Evolutionary conservation across 2,113 vertebrate species (phyloP), one percentile per base, ranked within the genome.

Genomic region (Nycticorax nycticorax): DNA sequence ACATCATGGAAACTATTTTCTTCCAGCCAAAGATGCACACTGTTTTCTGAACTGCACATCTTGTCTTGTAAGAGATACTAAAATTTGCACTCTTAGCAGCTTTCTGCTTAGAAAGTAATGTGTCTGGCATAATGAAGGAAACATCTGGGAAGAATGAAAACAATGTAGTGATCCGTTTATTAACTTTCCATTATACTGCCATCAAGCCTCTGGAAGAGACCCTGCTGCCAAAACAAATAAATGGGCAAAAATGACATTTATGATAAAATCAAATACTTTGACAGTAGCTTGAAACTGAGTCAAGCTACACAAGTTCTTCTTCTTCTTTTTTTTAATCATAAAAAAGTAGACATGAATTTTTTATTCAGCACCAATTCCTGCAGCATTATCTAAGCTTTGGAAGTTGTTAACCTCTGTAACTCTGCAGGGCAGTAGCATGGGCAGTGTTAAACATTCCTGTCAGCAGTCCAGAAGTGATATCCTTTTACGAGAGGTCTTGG

Each of bases 121-220:
- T 77, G 17, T 30, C 43, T 88, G 77, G 10, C 24, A 85, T 80
- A 82, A 76, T 88, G 69, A 63, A 89, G 27, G 45, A 93, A 96
- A 88, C 57, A 53, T 62, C 67, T 93, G 18, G 39, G 75, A 96
- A 94, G 91, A 73, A 69, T 18, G 43, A 85, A 94, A 93, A 53
- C 30, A 28, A 32, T 35, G 27, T 71, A 84, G 32, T 66, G 60
- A 77, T 50, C 59, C 27, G 2, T 84, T 94, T 94, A 94, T 92
- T 95, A 97, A 93, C 37, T 89, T 91, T 88, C 60, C 74, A 33
- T 95, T 90, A 48, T 60, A 37, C 7, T 85, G n/a, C 57, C 47
- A 64, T 67, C 37, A 86, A 69, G 52, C 3, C 26, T 53, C 6
- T 74, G n/a, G 28, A 92, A 85, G 76, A 69, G 47, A 8, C 9